These are phyloP conservation scores for Ylistrum balloti DNA, from an alignment of 1,140 invertebrate species.

Conservation along the genomic window DNA sequence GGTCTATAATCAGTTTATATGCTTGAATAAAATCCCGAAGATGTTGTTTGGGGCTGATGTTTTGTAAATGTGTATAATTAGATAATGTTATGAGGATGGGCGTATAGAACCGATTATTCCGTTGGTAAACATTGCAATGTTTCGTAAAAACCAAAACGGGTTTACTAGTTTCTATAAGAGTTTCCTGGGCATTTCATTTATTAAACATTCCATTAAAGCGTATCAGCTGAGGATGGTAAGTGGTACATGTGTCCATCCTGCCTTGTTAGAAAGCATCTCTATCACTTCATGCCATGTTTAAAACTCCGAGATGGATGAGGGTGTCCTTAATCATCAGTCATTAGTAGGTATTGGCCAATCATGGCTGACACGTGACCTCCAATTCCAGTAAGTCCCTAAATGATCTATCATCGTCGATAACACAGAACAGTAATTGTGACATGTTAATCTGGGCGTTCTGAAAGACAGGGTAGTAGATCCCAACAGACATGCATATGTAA, in stretches of 20 bases:
- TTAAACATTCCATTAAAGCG: background rate
- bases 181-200: too few relatives aligned
- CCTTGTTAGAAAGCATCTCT: background rate
- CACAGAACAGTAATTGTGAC: background rate
- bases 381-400: slow-evolving; percentile 4
- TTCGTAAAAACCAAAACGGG: too few relatives aligned
- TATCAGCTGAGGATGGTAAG: background rate
- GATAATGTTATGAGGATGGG: too few relatives aligned
- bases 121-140: too few relatives aligned
- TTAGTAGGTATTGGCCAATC: background rate
- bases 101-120: too few relatives aligned
- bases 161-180: too few relatives aligned
- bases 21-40: too few relatives aligned
- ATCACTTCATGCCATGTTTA: background rate
- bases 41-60: too few relatives aligned
- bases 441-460: background rate
- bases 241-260: background rate
- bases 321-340: background rate
- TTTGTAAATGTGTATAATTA: too few relatives aligned
- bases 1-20: too few relatives aligned
- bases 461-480: too few relatives aligned
- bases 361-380: background rate
- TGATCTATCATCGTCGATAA: background rate
- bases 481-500: too few relatives aligned
- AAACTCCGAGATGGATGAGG: background rate